Conservation (phyloP, 2,797 vertebrate species). For the Rallus crepitans region DNA sequence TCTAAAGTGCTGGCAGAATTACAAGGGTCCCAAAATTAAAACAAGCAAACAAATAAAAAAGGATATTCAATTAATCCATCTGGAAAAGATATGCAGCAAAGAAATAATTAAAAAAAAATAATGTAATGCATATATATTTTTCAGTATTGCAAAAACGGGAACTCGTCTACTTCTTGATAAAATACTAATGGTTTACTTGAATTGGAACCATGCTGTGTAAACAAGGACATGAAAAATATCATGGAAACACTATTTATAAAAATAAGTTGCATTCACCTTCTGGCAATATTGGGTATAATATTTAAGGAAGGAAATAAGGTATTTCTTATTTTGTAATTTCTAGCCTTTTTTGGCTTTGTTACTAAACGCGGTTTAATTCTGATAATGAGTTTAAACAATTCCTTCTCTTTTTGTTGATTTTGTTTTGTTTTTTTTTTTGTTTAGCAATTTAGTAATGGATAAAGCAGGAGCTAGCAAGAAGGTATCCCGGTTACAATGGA, state of each 20-base stretch:
- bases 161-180: background rate
- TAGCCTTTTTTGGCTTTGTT: conserved; percentile 18
- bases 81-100: background rate
- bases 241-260: background rate
- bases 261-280: background rate
- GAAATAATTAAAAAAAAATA: background rate
- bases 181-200: conserved; percentile 17
- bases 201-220: background rate
- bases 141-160: background rate
- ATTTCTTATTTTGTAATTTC: conserved; percentile 5
- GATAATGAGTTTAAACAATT: conserved; percentile 69
- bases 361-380: conserved; percentile 59
- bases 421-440: background rate
- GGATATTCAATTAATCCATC: background rate
- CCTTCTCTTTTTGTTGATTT: background rate
- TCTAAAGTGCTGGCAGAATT: background rate
- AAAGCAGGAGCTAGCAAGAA: conserved; percentile 71
- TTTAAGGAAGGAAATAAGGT: conserved; percentile 40
- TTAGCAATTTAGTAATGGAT: conserved; percentile 69
- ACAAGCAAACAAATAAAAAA: background rate
- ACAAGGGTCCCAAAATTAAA: background rate
- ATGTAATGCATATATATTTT: background rate
- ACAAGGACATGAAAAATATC: conserved; percentile 3
- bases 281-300: conserved; percentile 31
- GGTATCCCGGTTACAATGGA: conserved; percentile 68